Conservation (phyloP, 2,888 invertebrate genomes). For the Seladonia tumulorum region DNA sequence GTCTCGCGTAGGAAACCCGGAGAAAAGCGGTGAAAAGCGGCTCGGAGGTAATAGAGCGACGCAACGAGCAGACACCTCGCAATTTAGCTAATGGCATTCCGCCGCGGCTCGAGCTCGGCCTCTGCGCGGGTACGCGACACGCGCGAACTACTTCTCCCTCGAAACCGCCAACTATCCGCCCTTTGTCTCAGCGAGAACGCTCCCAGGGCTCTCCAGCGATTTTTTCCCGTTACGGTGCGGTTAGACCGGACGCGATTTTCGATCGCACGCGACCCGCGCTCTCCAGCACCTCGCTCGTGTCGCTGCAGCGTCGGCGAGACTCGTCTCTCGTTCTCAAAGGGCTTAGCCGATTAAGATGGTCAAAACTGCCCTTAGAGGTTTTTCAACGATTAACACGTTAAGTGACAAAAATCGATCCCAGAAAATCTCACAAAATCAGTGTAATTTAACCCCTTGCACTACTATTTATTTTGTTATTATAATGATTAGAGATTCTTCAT, state of each 20-base stretch:
- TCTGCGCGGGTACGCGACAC: constrained; percentile 41
- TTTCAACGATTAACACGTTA: too few relatives aligned
- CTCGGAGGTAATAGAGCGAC: constrained; percentile 80
- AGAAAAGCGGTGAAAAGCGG: constrained; percentile 38
- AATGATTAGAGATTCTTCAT: too few relatives aligned
- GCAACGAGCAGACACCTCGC: constrained; percentile 82
- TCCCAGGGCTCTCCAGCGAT: not conserved
- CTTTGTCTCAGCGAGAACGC: not conserved
- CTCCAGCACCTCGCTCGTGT: not conserved
- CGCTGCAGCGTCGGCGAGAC: not conserved
- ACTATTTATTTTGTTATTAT: too few relatives aligned
- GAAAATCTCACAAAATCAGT: too few relatives aligned
- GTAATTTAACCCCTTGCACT: too few relatives aligned
- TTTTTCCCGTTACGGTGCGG: not conserved
- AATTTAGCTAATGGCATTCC: constrained; percentile 82
- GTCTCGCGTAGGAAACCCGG: constrained; percentile 35
- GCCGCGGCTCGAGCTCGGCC: constrained; percentile 48
- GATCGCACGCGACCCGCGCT: not conserved
- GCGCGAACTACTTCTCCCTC: constrained; percentile 31
- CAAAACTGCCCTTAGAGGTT: too few relatives aligned
- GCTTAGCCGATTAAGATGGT: too few relatives aligned
- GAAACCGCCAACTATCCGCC: constrained; percentile 6
- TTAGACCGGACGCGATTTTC: not conserved
- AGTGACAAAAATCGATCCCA: too few relatives aligned
- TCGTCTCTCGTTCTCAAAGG: not conserved